These are phyloP conservation scores for Papilio protenor DNA, from an alignment of 2,888 invertebrate genomes.

Conservation along the genomic window DNA sequence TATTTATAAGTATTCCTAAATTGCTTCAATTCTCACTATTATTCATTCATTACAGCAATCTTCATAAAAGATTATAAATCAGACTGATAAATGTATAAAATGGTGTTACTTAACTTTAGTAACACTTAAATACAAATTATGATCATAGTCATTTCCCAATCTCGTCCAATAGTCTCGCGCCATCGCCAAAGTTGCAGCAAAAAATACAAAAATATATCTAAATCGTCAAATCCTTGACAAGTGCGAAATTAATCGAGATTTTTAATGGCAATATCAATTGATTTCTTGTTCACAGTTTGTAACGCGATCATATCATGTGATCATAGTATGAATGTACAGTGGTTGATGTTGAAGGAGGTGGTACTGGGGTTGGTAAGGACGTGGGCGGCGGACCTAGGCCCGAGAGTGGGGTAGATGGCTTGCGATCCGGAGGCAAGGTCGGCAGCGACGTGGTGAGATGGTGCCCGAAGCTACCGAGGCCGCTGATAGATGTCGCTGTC, in stretches of 20 bases:
- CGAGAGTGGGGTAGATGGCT: constrained; percentile 84
- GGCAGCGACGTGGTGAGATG: constrained; percentile 71
- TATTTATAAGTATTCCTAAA: background rate
- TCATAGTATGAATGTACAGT: constrained; percentile 72
- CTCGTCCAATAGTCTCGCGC: too few species aligned
- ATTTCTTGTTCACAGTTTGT: background rate
- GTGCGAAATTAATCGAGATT: background rate
- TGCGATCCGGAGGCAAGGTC: constrained; percentile 82
- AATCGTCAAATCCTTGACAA: background rate
- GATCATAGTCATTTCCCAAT: background rate
- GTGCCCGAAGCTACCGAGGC: constrained; percentile 68
- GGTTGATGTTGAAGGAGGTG: constrained; percentile 72
- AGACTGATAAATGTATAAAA: constrained; percentile 16
- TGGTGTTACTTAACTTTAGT: constrained; percentile 7
- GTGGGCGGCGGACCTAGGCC: constrained; percentile 77
- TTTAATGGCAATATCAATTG: background rate
- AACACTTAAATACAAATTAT: constrained; percentile 10
- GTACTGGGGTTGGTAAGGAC: constrained; percentile 59
- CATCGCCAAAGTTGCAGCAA: background rate
- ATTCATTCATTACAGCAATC: constrained; percentile 6
- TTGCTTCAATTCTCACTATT: constrained; percentile 28
- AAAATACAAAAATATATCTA: background rate
- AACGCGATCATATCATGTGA: constrained; percentile 51
- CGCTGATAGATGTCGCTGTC: constrained; percentile 63
- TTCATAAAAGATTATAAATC: constrained; percentile 8